Evolutionary conservation across 1,140 invertebrate species (phyloP), one percentile per base, ranked within the genome.

Genomic region (Bacillus rossius): DNA sequence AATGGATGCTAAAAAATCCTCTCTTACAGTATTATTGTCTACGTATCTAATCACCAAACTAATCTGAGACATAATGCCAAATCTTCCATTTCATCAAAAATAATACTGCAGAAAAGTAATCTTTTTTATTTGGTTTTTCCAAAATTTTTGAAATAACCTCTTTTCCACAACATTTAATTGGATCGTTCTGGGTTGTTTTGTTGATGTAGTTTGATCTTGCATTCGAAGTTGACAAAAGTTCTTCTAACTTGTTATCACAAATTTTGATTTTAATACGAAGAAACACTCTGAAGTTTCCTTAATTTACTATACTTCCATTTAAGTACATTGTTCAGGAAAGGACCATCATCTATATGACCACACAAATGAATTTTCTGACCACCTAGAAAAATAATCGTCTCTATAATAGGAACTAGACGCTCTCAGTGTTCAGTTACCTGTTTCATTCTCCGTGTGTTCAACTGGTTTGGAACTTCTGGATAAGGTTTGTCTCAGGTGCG

Each of bases 1-100:
- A n/a, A n/a, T n/a, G n/a, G n/a, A n/a, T n/a, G n/a, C n/a, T n/a
- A n/a, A n/a, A n/a, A n/a, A n/a, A n/a, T n/a, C n/a, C n/a, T n/a
- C n/a, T n/a, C n/a, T n/a, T n/a, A n/a, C n/a, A n/a, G n/a, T n/a
- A n/a, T n/a, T n/a, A n/a, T n/a, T n/a, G n/a, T n/a, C n/a, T n/a
- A n/a, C n/a, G n/a, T n/a, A n/a, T n/a, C n/a, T n/a, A n/a, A n/a
- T n/a, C n/a, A n/a, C n/a, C n/a, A n/a, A n/a, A n/a, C n/a, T n/a
- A n/a, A n/a, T 34, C 29, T 34, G 29, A 34, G 5, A 7, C 29
- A 34, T 34, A 34, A 10, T 34, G 29, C 29, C 10, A 34, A 34
- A 59, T 69, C 69, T 20, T 67, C 68, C 16, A 66, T 70, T 62
- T 71, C 69, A 55, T 70, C 65, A 47, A 69, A 67, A 8, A 70